Evolutionary conservation across 2,797 vertebrate genomes (phyloP), one percentile per base, ranked within the genome.

Genomic region (Neosilurus mollespiculum): DNA sequence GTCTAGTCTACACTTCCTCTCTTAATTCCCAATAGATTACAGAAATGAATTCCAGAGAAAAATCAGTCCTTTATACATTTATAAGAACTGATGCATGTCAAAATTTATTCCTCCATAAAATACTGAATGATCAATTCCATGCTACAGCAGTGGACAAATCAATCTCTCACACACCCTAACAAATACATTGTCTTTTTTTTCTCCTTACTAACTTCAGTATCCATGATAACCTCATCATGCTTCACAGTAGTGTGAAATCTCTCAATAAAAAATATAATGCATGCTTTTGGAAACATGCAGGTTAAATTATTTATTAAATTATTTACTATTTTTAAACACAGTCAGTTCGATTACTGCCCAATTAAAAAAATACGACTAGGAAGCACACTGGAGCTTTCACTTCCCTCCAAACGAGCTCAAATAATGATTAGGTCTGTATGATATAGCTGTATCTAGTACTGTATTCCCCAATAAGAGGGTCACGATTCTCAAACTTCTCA

Each of bases 1-100:
- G 30, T 76, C 56, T 76, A 12, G 54, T 76, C 72, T 76, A 59
- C 26, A 59, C 56, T 61, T 77, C 73, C 73, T 59, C 14, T 30
- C 37, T 18, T 3, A n/a, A 77, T 20, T 77, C 20, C 56, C 56
- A n/a, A n/a, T 4, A 59, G 56, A 77, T 77, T 30, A 9, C 14
- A 43, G 11, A 61, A 43, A n/a, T n/a, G 11, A 3, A 58, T 12
- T 2, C 30, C 54, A 58, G 18, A 18, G 49, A 53, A 54, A 54
- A 16, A 72, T 37, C 18, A 34, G 53, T 59, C 30, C 56, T 37
- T 76, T 14, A 59, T 14, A 58, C 26, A 14, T 76, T 58, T 22
- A 34, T 37, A 20, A 77, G 5, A 77, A 77, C 8, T 15, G 11
- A n/a, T 37, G 34, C 18, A 10, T 8, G 12, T 15, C 30, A n/a